phyloP scores from a whole-genome alignment of 2,113 vertebrate genomes.

The Helogale parvula region DNA sequence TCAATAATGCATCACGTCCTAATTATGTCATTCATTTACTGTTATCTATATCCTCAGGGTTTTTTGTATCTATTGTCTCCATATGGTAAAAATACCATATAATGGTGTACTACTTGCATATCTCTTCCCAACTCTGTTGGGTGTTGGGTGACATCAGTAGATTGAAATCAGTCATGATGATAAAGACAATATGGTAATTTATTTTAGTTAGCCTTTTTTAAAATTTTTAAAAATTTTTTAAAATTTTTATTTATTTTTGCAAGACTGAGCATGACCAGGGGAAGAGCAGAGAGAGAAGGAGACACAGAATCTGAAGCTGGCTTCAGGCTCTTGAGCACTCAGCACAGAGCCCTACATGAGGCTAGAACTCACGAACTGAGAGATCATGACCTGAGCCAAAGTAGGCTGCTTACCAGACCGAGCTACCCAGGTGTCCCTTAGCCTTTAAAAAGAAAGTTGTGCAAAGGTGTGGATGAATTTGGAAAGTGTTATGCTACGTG shows the following conservation, averaged over 20 bases:
- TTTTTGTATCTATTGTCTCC: not conserved
- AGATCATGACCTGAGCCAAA: too few species aligned
- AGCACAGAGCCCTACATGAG: too few species aligned
- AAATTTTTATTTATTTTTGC: too few species aligned
- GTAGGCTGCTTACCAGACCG: too few species aligned
- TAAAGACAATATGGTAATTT: not conserved
- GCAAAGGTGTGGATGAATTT: not conserved
- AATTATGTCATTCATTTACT: not conserved
- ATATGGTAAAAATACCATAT: not conserved
- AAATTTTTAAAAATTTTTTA: too few species aligned
- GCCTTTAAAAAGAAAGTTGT: not conserved
- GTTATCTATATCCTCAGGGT: not conserved
- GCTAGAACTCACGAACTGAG: too few species aligned
- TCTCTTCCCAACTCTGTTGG: not conserved
- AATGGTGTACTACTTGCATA: not conserved
- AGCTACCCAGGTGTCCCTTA: too few species aligned
- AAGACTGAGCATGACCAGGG: too few species aligned
- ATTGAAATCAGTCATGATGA: not conserved
- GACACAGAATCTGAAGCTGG: too few species aligned
- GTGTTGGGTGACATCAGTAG: not conserved
- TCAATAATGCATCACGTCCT: not conserved
- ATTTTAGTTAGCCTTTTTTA: too few species aligned
- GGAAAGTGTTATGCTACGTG: not conserved
- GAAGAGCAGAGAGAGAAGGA: too few species aligned
- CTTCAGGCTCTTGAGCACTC: too few species aligned